Conservation (phyloP, 2,888 invertebrate genomes). For the Zootermopsis nevadensis region DNA sequence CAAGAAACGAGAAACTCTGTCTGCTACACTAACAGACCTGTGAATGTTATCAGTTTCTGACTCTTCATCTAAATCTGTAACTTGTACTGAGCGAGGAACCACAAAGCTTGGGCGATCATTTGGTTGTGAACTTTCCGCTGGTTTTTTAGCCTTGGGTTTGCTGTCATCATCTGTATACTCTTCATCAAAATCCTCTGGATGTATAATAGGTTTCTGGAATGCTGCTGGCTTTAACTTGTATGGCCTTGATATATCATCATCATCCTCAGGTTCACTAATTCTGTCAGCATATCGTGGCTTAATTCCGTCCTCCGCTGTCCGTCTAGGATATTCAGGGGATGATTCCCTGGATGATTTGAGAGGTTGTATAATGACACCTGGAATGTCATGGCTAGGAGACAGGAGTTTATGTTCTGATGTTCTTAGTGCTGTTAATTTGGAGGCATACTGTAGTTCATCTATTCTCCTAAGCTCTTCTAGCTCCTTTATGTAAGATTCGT, state of each 20-base stretch:
- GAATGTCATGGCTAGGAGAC: constrained; percentile 33
- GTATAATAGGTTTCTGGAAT: constrained; percentile 50
- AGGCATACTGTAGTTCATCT: constrained; percentile 53
- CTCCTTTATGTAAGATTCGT: constrained; percentile 51
- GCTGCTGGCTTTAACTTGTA: constrained; percentile 33
- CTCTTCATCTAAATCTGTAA: constrained; percentile 57
- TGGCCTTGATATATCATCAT: constrained; percentile 54
- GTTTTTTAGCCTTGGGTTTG: not conserved
- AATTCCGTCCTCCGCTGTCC: constrained; percentile 67
- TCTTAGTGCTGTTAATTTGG: constrained; percentile 50
- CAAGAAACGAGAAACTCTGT: constrained; percentile 68
- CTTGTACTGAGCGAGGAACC: constrained; percentile 51
- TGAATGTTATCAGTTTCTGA: constrained; percentile 50
- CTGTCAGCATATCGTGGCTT: constrained; percentile 79
- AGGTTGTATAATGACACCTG: constrained; percentile 32
- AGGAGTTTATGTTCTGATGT: constrained; percentile 45
- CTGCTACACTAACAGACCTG: constrained; percentile 65
- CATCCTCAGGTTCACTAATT: constrained; percentile 80
- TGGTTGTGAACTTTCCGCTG: not conserved
- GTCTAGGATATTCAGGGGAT: constrained; percentile 78
- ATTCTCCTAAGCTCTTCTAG: constrained; percentile 52
- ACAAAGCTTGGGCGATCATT: constrained; percentile 36
- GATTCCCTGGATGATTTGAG: constrained; percentile 80
- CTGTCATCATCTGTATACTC: constrained; percentile 38
- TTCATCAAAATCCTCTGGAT: constrained; percentile 50